A percentile compares a stretch with the other conserved stretches of the same genome.
These are phyloP conservation scores for Brevipalpus yothersi DNA, from an alignment of 1,140 invertebrate species.

Conservation along the genomic window DNA sequence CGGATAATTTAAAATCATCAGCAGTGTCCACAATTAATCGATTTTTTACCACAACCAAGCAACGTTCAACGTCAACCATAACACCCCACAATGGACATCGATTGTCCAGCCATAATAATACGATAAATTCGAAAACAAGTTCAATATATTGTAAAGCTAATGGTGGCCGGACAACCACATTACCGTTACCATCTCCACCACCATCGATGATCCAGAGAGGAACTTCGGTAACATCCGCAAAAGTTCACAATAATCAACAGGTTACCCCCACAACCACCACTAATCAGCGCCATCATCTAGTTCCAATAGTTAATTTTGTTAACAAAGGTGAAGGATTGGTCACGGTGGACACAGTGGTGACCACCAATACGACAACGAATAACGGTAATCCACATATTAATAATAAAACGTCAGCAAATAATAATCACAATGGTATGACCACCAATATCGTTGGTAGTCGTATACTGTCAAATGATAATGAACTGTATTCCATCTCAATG, in stretches of 20 bases:
- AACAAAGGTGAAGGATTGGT: slow-evolving; percentile 7
- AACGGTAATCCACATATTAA: no score
- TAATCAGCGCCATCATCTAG: not conserved
- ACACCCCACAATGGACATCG: not conserved
- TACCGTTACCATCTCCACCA: not conserved
- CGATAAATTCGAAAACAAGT: not conserved
- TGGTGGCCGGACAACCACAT: not conserved
- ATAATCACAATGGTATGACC: no score
- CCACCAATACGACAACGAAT: not conserved
- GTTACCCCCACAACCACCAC: not conserved
- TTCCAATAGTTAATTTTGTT: slow-evolving; percentile 6
- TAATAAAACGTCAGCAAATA: no score
- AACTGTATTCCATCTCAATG: slow-evolving; percentile 6
- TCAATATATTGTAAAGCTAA: not conserved
- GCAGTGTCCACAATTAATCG: not conserved
- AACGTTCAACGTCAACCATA: not conserved
- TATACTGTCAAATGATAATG: slow-evolving; percentile 8
- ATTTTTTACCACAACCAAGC: not conserved
- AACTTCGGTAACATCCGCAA: not conserved
- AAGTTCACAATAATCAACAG: not conserved
- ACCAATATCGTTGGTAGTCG: not conserved
- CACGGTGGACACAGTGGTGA: slow-evolving; percentile 1
- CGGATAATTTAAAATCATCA: not conserved
- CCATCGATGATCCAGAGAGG: not conserved
- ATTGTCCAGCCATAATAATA: not conserved